Conservation (phyloP, 1,140 invertebrate genomes). For the Campodea augens region DNA sequence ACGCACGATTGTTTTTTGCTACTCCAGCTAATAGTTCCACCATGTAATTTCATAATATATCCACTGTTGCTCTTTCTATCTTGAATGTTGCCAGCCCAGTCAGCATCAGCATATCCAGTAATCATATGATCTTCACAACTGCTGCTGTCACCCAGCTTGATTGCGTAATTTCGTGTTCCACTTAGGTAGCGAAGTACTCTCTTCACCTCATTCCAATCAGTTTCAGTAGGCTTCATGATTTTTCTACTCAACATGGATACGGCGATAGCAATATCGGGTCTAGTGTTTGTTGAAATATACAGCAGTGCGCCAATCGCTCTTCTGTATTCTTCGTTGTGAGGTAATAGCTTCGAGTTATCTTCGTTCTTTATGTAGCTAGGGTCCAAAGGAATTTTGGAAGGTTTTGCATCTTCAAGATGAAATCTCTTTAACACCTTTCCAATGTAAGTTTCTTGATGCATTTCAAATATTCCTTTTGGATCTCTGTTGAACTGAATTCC, state of each 20-base stretch:
- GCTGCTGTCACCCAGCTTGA: neutral
- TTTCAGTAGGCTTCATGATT: constrained; percentile 18
- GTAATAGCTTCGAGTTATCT: constrained; percentile 3
- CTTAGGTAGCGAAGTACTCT: constrained; percentile 24
- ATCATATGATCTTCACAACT: neutral
- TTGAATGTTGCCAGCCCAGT: constrained; percentile 14
- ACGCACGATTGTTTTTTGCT: constrained; percentile 18
- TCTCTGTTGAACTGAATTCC: no score
- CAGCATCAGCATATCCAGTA: constrained; percentile 17
- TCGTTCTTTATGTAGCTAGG: constrained; percentile 10
- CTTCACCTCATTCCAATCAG: constrained; percentile 25
- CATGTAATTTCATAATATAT: constrained; percentile 16
- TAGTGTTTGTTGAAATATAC: constrained; percentile 23
- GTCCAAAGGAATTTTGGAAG: constrained; percentile 16
- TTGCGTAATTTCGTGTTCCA: constrained; percentile 17
- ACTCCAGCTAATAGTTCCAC: constrained; percentile 15
- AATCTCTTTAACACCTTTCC: constrained; percentile 14
- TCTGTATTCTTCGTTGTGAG: constrained; percentile 15
- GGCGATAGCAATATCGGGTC: constrained; percentile 27
- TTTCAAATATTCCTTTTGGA: neutral
- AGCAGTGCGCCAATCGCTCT: constrained; percentile 22
- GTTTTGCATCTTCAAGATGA: constrained; percentile 16
- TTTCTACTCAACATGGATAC: constrained; percentile 26
- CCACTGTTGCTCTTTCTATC: constrained; percentile 16
- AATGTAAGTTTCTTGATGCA: constrained; percentile 7